Evolutionary conservation across 2,888 invertebrate genomes (phyloP), one percentile per base, ranked within the genome.

Genomic region (Anoplius nigerrimus): DNA sequence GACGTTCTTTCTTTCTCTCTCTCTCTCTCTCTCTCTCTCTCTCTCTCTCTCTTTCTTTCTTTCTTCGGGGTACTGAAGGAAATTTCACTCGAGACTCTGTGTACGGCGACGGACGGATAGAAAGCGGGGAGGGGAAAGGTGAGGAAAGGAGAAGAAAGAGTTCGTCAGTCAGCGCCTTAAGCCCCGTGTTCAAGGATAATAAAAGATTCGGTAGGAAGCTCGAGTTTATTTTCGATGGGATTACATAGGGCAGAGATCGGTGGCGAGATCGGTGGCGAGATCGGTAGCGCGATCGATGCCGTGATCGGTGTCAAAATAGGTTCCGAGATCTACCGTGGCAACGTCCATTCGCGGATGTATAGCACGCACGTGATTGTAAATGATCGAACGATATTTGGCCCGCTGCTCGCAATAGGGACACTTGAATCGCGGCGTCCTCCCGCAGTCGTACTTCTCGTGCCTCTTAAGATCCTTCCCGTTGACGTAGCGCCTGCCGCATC

Each of bases 351-450:
- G 68, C 3, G 82, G 82, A 71, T 85, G 86, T 61, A 74, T 72
- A 22, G 74, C 78, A 53, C 82, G 72, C 20, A 86, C 79, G 64
- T 84, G 85, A 27, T 74, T 76, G 62, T 82, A 82, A 69, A 81
- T 76, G 16, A 73, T 80, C 15, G 81, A 82, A 11, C 82, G 73
- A 56, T 81, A 82, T 62, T 82, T 84, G 0, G 82, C 71, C 2
- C 75, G 65, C 18, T 81, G 78, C 48, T 71, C 60, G 66, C 85
- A 86, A 67, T 82, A 83, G 4, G 82, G 80, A 62, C 55, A 86
- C 63, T 84, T 76, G 69, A 85, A 88, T 56, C 86, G 81, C 6
- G 87, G 84, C 18, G 79, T 76, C 62, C 79, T 78, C n/a, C 82
- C 79, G 65, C 87, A 87, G 56, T 83, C 83, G 59, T 81, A 82